Percentiles rank a stretch among this genome's conserved stretches.
These are phyloP conservation scores for Hydropotes inermis DNA, from an alignment of 2,113 vertebrate genomes.

Conservation along the genomic window DNA sequence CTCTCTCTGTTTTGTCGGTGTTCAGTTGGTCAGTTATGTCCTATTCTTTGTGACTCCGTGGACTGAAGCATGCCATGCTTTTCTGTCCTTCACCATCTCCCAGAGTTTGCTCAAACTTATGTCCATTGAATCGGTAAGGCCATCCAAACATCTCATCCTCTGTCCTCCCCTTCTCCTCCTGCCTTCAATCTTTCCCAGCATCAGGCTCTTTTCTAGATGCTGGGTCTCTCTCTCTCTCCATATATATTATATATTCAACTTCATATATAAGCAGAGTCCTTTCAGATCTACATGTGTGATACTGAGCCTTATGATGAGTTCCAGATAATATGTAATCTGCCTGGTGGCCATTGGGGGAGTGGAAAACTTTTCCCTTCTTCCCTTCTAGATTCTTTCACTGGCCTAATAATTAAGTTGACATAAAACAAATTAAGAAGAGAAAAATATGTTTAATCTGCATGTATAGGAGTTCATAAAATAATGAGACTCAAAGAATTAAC, in stretches of 20 bases:
- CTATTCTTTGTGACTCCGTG: rapidly evolving
- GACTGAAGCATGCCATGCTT: not conserved
- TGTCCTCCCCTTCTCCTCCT: not conserved
- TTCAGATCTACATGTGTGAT: not conserved
- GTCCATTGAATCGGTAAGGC: not conserved
- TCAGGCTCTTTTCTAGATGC: not conserved
- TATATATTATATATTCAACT: not conserved
- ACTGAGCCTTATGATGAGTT: not conserved
- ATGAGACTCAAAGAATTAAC: not conserved
- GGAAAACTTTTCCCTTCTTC: not conserved
- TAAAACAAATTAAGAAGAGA: not conserved
- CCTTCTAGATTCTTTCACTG: not conserved
- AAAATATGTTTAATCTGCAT: not conserved
- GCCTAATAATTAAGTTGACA: not conserved
- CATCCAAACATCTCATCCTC: not conserved
- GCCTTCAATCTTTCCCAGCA: not conserved
- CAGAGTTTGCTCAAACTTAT: rapidly evolving
- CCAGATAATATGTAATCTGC: not conserved
- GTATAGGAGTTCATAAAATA: not conserved
- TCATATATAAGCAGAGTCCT: not conserved
- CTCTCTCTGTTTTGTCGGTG: not conserved
- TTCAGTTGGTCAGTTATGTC: not conserved
- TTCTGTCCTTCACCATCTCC: not conserved
- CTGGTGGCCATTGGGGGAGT: not conserved
- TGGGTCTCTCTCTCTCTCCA: not conserved